phyloP scores from a whole-genome alignment of 2,888 invertebrate genomes.

The Steromphala cineraria region DNA sequence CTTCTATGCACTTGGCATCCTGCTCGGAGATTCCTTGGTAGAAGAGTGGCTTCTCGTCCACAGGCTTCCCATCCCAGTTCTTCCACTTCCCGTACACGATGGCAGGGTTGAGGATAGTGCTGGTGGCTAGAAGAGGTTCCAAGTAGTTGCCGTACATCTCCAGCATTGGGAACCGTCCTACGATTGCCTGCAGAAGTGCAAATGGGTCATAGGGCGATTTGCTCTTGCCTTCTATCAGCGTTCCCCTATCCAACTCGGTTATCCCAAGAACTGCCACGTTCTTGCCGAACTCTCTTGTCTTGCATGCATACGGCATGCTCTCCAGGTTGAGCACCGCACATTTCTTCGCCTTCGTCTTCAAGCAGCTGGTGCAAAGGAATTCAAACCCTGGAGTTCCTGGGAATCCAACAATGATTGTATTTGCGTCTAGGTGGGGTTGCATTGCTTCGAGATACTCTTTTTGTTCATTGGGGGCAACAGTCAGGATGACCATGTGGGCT shows the following conservation, averaged over 20 bases:
- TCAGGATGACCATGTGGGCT: slow-evolving; percentile 56
- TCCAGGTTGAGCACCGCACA: slow-evolving; percentile 54
- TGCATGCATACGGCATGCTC: slow-evolving; percentile 64
- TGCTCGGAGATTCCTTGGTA: slow-evolving; percentile 42
- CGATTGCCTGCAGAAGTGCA: slow-evolving; percentile 27
- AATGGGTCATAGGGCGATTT: slow-evolving; percentile 14
- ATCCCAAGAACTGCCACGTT: slow-evolving; percentile 41
- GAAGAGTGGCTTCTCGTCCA: slow-evolving; percentile 43
- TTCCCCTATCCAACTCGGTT: slow-evolving; percentile 36
- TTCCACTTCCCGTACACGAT: slow-evolving; percentile 44
- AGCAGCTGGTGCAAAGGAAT: slow-evolving; percentile 51
- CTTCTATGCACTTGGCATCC: slow-evolving; percentile 32
- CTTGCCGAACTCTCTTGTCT: slow-evolving; percentile 55
- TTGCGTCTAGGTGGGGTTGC: slow-evolving; percentile 48
- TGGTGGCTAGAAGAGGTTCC: slow-evolving; percentile 34
- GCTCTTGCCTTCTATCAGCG: slow-evolving; percentile 32
- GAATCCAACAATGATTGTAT: slow-evolving; percentile 59
- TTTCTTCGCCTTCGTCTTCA: slow-evolving; percentile 40
- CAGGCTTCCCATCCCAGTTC: slow-evolving; percentile 41
- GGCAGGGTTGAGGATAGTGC: slow-evolving; percentile 37
- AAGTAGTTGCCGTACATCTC: slow-evolving; percentile 35
- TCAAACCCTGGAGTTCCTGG: slow-evolving; percentile 67
- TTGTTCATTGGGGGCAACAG: slow-evolving; percentile 65
- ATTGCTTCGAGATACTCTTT: slow-evolving; percentile 57
- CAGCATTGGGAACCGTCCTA: slow-evolving; percentile 42